Evolutionary conservation across 2,888 invertebrate species (phyloP).

Genomic region (Rhabditophanes sp.): DNA sequence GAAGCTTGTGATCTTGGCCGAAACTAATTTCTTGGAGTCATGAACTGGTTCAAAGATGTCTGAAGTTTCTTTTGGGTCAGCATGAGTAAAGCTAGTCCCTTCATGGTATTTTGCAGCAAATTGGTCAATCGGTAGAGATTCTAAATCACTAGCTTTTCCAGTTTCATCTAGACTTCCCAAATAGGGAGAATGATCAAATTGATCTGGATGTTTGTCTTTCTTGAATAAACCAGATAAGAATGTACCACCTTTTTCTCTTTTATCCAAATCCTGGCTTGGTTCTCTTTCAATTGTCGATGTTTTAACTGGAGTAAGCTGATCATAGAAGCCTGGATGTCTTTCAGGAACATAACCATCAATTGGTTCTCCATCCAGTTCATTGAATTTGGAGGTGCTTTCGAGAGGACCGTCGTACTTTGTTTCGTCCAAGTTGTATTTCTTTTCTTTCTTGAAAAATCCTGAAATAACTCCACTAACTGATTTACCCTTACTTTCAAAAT

Average conservation of each 20-base stretch:
- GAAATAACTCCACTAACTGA: no score
- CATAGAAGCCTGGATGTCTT: slow-evolving; percentile 9
- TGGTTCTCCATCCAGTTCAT: slow-evolving; percentile 13
- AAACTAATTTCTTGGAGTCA: slow-evolving; percentile 10
- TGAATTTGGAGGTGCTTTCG: not conserved
- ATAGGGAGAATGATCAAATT: no score
- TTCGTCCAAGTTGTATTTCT: slow-evolving; percentile 10
- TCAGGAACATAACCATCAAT: slow-evolving; percentile 9
- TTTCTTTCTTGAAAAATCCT: slow-evolving; percentile 8
- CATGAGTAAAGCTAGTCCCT: slow-evolving; percentile 6
- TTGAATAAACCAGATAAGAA: no score
- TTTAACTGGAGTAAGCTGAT: no score
- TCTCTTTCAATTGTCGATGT: no score
- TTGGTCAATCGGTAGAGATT: no score
- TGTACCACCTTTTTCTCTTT: no score
- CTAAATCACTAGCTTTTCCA: no score
- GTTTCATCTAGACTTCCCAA: no score
- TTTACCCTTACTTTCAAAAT: no score
- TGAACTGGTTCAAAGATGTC: slow-evolving; percentile 8
- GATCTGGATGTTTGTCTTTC: no score
- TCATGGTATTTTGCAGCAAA: slow-evolving; percentile 9
- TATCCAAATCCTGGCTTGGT: no score
- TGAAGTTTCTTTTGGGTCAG: not conserved
- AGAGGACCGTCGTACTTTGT: slow-evolving; percentile 4
- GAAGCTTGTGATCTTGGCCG: slow-evolving; percentile 8